Evolutionary conservation across 2,888 invertebrate species (phyloP).

Genomic region (Chrysina gloriosa): DNA sequence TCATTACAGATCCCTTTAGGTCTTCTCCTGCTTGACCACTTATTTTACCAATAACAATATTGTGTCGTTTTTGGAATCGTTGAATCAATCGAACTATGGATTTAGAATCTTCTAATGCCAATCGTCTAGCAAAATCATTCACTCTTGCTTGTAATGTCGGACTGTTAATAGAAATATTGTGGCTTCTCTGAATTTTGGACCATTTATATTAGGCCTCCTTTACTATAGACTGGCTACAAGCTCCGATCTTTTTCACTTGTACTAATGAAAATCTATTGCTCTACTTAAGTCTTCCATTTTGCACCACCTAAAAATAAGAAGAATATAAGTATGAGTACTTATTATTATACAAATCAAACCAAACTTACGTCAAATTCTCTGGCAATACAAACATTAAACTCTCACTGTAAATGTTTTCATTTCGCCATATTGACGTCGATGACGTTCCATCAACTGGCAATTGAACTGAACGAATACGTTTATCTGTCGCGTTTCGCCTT

Average conservation of each 20-base stretch:
- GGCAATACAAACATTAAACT: neutral
- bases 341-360: neutral
- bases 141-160: neutral
- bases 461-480: neutral
- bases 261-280: neutral
- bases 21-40: too few species aligned
- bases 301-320: neutral
- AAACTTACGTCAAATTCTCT: neutral
- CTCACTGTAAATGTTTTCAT: neutral
- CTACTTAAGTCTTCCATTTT: neutral
- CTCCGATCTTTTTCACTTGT: neutral
- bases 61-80: too few species aligned
- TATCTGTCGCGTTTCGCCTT: neutral
- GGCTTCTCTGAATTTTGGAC: neutral
- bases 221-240: neutral
- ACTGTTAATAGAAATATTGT: neutral
- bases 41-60: too few species aligned
- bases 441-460: neutral
- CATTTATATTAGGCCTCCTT: neutral
- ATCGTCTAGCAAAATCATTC: neutral
- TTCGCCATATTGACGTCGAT: neutral
- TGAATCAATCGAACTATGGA: too few species aligned
- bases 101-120: too few species aligned
- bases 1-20: too few species aligned
- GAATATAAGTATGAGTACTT: neutral